Evolutionary conservation across 2,888 invertebrate species (phyloP).

Genomic region (Ectropis crepuscularia): DNA sequence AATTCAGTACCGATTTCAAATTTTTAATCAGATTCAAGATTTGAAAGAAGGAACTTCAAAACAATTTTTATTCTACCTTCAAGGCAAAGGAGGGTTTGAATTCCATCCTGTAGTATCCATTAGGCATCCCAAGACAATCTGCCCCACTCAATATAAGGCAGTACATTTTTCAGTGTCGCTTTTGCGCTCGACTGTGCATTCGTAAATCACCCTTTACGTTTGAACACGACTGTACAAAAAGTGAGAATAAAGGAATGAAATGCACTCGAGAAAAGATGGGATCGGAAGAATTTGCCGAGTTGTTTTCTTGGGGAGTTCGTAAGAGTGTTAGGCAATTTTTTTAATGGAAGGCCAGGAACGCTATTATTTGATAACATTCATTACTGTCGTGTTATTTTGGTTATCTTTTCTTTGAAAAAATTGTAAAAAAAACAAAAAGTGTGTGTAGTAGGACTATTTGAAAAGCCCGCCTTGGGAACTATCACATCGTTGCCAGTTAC

Average conservation of each 20-base stretch:
- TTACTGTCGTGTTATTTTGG: too few relatives aligned
- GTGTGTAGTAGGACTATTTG: too few relatives aligned
- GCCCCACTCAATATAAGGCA: conserved; percentile 53
- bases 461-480: too few relatives aligned
- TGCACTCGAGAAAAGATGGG: conserved; percentile 42
- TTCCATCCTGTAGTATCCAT: conserved; percentile 38
- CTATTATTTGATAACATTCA: too few relatives aligned
- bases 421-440: too few relatives aligned
- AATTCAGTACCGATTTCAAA: too few relatives aligned
- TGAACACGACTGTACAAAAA: conserved; percentile 56
- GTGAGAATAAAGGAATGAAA: conserved; percentile 48
- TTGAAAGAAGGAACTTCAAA: not conserved
- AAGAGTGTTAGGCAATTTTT: not conserved
- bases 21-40: not conserved
- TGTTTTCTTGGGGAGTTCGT: conserved; percentile 26
- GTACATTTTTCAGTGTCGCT: conserved; percentile 61
- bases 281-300: conserved; percentile 15
- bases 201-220: conserved; percentile 60
- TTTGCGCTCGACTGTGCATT: conserved; percentile 59
- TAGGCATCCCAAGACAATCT: conserved; percentile 38
- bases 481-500: too few relatives aligned
- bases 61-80: conserved; percentile 9
- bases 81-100: conserved; percentile 36
- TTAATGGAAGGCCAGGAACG: not conserved
- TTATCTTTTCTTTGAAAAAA: too few relatives aligned